Conservation (phyloP, 2,113 vertebrate genomes). For the Plotosus lineatus region DNA sequence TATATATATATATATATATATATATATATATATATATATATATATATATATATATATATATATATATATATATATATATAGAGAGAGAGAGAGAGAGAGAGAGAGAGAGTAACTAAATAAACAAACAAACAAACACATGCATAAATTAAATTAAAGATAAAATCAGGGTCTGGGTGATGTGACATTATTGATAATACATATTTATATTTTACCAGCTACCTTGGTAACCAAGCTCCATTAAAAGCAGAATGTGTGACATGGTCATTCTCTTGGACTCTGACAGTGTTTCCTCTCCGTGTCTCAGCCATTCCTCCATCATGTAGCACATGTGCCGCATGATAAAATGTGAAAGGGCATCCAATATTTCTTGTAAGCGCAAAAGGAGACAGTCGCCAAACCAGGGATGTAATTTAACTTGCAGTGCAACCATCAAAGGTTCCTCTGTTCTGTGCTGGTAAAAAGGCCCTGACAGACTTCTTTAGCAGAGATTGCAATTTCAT, state of each 20-base stretch:
- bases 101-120: no score
- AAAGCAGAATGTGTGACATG: conserved; percentile 54
- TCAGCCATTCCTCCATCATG: neutral
- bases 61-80: no score
- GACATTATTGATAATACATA: conserved; percentile 52
- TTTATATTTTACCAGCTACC: conserved; percentile 53
- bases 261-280: conserved; percentile 56
- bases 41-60: no score
- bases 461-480: conserved; percentile 44
- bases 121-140: neutral
- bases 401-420: conserved; percentile 51
- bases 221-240: conserved; percentile 54
- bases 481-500: conserved; percentile 55
- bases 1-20: no score
- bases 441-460: conserved; percentile 44
- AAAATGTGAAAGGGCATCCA: conserved; percentile 49
- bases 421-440: conserved; percentile 39
- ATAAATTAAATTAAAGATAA: conserved; percentile 46
- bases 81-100: no score
- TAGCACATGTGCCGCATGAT: conserved; percentile 33
- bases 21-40: no score
- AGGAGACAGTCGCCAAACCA: conserved; percentile 43
- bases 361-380: conserved; percentile 54
- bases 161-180: conserved; percentile 56
- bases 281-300: conserved; percentile 19